phyloP scores from a whole-genome alignment of 2,888 invertebrate species.

The Thyatira batis region DNA sequence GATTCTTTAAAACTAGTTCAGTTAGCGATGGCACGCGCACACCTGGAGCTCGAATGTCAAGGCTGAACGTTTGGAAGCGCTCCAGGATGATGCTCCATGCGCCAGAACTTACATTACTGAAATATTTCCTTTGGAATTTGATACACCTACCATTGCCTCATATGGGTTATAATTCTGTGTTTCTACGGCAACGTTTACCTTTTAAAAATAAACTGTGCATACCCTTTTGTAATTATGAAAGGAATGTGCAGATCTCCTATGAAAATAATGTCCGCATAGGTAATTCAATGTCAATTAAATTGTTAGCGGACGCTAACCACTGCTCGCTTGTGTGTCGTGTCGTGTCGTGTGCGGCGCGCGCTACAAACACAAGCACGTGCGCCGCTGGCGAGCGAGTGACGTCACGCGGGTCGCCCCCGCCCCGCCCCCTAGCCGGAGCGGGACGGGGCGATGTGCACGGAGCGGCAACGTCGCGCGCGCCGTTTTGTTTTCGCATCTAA shows the following conservation, averaged over 20 bases:
- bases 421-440: slow-evolving; percentile 59
- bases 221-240: not conserved
- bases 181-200: not conserved
- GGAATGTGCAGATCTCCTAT: slow-evolving; percentile 2
- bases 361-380: slow-evolving; percentile 81
- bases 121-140: not conserved
- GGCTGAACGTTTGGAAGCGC: slow-evolving; percentile 71
- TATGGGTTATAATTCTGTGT: not conserved
- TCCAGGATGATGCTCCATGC: slow-evolving; percentile 57
- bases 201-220: not conserved
- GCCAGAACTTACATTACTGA: slow-evolving; percentile 19
- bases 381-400: slow-evolving; percentile 64
- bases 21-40: slow-evolving; percentile 54
- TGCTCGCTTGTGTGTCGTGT: slow-evolving; percentile 66
- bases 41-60: slow-evolving; percentile 78
- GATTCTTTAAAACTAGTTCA: slow-evolving; percentile 52
- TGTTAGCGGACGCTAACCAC: slow-evolving; percentile 43
- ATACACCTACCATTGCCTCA: not conserved
- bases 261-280: slow-evolving; percentile 29
- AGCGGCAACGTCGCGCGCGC: slow-evolving; percentile 72
- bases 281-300: slow-evolving; percentile 59
- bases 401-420: slow-evolving; percentile 66
- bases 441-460: slow-evolving; percentile 47
- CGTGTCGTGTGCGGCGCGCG: slow-evolving; percentile 64
- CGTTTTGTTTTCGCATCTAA: slow-evolving; percentile 75